Evolutionary conservation across 2,888 invertebrate genomes (phyloP).

Genomic region (Sericinus montela): DNA sequence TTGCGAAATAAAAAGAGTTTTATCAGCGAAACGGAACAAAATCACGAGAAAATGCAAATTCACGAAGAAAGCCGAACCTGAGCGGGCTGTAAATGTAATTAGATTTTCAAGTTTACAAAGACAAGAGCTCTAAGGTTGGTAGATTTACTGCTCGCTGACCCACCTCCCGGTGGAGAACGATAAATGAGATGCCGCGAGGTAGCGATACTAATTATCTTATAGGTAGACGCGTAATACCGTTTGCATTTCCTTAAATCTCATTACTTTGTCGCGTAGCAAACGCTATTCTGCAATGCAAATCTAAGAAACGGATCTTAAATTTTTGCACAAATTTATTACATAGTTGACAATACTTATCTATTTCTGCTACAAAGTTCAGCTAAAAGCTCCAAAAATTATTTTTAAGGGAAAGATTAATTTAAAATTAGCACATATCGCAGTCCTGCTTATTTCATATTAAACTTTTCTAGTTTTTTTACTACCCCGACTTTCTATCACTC

Average conservation of each 20-base stretch:
- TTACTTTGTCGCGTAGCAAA: conserved; percentile 46
- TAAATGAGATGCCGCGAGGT: conserved; percentile 74
- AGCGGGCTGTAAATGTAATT: conserved; percentile 76
- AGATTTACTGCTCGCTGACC: conserved; percentile 77
- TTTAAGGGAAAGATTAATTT: too few relatives aligned
- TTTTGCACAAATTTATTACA: too few relatives aligned
- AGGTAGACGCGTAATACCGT: conserved; percentile 54
- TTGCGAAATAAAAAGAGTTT: conserved; percentile 45
- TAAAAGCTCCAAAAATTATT: too few relatives aligned
- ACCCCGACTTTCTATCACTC: too few relatives aligned
- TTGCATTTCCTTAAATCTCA: conserved; percentile 62
- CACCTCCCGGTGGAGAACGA: conserved; percentile 68
- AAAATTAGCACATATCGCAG: too few relatives aligned
- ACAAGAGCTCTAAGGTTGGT: conserved; percentile 74
- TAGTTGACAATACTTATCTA: too few relatives aligned
- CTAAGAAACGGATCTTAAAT: too few relatives aligned
- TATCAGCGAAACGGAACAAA: conserved; percentile 39
- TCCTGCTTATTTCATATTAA: too few relatives aligned
- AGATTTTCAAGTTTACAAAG: conserved; percentile 78
- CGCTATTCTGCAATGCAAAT: conserved; percentile 24
- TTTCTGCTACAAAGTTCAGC: too few relatives aligned
- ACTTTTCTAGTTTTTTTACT: too few relatives aligned
- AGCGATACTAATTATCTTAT: conserved; percentile 77
- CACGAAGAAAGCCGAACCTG: conserved; percentile 63
- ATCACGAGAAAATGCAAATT: conserved; percentile 69